Conservation (phyloP, 2,113 vertebrate species). For the Paramormyrops kingsleyae region DNA sequence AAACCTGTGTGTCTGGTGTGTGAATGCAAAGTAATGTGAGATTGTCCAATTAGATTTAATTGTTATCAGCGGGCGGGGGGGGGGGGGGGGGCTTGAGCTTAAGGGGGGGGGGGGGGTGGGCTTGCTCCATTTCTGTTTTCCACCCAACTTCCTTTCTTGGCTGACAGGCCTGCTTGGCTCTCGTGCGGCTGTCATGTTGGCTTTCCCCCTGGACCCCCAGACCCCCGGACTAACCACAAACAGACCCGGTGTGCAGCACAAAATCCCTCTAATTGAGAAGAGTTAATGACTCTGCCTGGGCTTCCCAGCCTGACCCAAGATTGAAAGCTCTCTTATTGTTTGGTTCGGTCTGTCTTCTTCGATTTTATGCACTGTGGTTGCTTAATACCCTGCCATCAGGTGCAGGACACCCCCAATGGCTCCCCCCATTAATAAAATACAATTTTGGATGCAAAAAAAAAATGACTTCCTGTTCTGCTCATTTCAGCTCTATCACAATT, state of each 20-base stretch:
- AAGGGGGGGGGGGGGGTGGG: neutral
- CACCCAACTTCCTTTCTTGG: constrained; percentile 26
- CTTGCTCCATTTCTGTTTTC: constrained; percentile 19
- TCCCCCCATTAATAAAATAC: neutral
- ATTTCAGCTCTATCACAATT: neutral
- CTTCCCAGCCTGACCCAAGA: constrained; percentile 53
- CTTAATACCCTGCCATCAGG: constrained; percentile 32
- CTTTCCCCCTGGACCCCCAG: constrained; percentile 14
- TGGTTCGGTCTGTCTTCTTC: constrained; percentile 15
- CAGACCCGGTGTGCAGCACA: constrained; percentile 38
- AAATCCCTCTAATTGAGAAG: constrained; percentile 60
- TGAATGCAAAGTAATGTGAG: constrained; percentile 35
- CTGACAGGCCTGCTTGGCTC: constrained; percentile 40
- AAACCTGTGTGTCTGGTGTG: constrained; percentile 29
- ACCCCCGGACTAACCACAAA: neutral
- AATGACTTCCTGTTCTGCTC: neutral
- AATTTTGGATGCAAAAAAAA: neutral
- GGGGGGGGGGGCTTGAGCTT: neutral
- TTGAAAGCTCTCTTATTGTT: constrained; percentile 45
- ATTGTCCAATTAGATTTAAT: constrained; percentile 45
- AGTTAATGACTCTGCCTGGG: constrained; percentile 59
- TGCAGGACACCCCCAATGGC: constrained; percentile 2
- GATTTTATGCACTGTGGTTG: constrained; percentile 52
- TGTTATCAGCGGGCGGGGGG: constrained; percentile 33
- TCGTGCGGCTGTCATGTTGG: constrained; percentile 34